phyloP scores from a whole-genome alignment of 2,888 invertebrate species.

The Meteorus cinctellus region DNA sequence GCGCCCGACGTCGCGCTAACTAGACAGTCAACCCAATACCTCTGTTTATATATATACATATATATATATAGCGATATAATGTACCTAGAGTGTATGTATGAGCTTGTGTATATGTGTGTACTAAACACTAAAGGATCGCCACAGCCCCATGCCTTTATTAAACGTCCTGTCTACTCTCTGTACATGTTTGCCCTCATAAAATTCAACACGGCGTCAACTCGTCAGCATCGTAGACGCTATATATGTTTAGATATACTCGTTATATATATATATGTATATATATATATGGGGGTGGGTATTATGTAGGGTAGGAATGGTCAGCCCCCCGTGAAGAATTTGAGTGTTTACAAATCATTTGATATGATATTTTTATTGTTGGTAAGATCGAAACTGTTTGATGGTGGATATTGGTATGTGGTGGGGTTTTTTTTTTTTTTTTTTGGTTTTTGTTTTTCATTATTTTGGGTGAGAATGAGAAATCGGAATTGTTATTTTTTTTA shows the following conservation, averaged over 20 bases:
- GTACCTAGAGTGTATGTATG: too few relatives aligned
- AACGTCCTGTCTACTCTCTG: conserved; percentile 57
- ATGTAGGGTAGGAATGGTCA: background rate
- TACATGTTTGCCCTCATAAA: conserved; percentile 66
- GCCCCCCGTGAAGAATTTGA: background rate
- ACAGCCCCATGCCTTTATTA: conserved; percentile 57
- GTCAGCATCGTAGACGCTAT: conserved; percentile 4
- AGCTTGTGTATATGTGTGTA: conserved; percentile 17
- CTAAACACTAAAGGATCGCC: conserved; percentile 25
- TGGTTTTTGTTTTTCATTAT: too few relatives aligned
- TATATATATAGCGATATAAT: conserved; percentile 1
- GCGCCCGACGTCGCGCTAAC: conserved; percentile 70
- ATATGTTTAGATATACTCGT: background rate
- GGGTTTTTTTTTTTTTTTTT: too few relatives aligned
- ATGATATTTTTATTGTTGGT: too few relatives aligned
- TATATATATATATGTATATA: conserved; percentile 17
- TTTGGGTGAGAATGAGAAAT: too few relatives aligned
- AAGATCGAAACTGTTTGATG: too few relatives aligned
- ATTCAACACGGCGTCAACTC: conserved; percentile 58
- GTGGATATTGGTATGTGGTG: too few relatives aligned
- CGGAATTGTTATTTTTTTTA: too few relatives aligned
- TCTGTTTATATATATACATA: conserved; percentile 49
- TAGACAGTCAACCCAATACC: conserved; percentile 61
- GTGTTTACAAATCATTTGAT: too few relatives aligned
- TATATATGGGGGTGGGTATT: background rate